A percentile compares a stretch with the other conserved stretches of the same genome.
phyloP scores from a whole-genome alignment of 2,888 invertebrate genomes.

The Drosophila buzzatii region DNA sequence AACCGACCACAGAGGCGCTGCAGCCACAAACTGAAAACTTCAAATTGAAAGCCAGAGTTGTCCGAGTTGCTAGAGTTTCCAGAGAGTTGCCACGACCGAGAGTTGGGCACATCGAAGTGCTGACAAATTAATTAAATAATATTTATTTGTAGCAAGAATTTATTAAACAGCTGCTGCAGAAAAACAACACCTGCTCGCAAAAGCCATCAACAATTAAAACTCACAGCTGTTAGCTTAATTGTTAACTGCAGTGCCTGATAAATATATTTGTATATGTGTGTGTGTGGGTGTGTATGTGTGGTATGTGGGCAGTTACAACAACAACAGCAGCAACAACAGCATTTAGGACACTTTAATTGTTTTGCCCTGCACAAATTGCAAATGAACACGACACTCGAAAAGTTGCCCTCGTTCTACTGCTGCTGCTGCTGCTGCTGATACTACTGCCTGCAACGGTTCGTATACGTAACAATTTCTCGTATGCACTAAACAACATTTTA shows the following conservation, averaged over 20 bases:
- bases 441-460: slow-evolving; percentile 47
- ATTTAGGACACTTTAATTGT: slow-evolving; percentile 72
- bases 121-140: slow-evolving; percentile 73
- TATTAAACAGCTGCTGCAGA: slow-evolving; percentile 45
- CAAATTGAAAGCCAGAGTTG: slow-evolving; percentile 19
- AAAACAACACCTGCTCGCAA: slow-evolving; percentile 16
- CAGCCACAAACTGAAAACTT: slow-evolving; percentile 45
- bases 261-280: background rate
- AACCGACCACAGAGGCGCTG: slow-evolving; percentile 6
- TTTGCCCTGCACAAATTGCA: slow-evolving; percentile 74
- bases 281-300: background rate
- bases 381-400: slow-evolving; percentile 77
- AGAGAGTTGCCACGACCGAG: slow-evolving; percentile 8
- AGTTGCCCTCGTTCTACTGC: slow-evolving; percentile 48
- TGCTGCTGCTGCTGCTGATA: slow-evolving; percentile 11
- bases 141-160: slow-evolving; percentile 68
- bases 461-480: slow-evolving; percentile 62
- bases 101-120: slow-evolving; percentile 1
- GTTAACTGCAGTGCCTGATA: slow-evolving; percentile 55
- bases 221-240: slow-evolving; percentile 75
- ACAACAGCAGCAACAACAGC: slow-evolving; percentile 51
- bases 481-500: slow-evolving; percentile 61
- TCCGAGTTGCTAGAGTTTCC: slow-evolving; percentile 16
- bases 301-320: slow-evolving; percentile 20
- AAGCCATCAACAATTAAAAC: slow-evolving; percentile 52